Conservation (phyloP, 2,888 invertebrate species). For the Choreutis nemorana region DNA sequence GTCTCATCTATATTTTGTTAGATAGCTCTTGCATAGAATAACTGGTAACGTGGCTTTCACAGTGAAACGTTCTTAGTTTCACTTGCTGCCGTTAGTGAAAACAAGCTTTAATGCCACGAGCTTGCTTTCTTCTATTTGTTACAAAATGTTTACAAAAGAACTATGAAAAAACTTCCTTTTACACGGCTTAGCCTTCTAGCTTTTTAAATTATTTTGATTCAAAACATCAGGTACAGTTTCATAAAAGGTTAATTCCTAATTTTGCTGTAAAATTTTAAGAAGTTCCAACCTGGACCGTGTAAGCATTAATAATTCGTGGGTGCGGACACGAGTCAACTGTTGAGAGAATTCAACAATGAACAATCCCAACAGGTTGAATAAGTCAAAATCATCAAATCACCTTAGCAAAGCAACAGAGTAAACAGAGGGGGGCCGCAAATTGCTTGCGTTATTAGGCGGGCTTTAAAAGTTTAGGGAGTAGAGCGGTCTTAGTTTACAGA, state of each 20-base stretch:
- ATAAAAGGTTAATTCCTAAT: constrained; percentile 14
- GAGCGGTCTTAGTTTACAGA: constrained; percentile 55
- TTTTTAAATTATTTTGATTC: too few species aligned
- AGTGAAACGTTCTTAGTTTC: constrained; percentile 51
- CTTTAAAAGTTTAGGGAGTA: constrained; percentile 64
- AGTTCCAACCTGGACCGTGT: constrained; percentile 4
- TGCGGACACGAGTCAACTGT: constrained; percentile 18
- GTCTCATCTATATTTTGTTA: too few species aligned
- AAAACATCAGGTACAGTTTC: too few species aligned
- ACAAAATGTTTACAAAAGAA: constrained; percentile 8
- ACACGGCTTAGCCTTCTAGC: too few species aligned
- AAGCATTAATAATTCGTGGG: constrained; percentile 22
- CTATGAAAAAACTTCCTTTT: too few species aligned
- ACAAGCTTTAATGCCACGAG: constrained; percentile 20
- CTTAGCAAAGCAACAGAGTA: constrained; percentile 53
- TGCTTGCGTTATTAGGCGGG: constrained; percentile 60
- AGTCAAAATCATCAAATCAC: constrained; percentile 65
- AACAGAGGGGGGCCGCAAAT: constrained; percentile 59
- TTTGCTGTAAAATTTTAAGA: constrained; percentile 10
- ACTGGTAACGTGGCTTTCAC: constrained; percentile 51
- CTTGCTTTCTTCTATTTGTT: constrained; percentile 12
- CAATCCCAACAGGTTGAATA: constrained; percentile 48
- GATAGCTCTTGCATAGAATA: constrained; percentile 15
- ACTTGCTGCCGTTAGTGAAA: constrained; percentile 40
- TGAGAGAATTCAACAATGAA: constrained; percentile 19